Evolutionary conservation across 2,888 invertebrate species (phyloP).

Genomic region (Dicycla oo): DNA sequence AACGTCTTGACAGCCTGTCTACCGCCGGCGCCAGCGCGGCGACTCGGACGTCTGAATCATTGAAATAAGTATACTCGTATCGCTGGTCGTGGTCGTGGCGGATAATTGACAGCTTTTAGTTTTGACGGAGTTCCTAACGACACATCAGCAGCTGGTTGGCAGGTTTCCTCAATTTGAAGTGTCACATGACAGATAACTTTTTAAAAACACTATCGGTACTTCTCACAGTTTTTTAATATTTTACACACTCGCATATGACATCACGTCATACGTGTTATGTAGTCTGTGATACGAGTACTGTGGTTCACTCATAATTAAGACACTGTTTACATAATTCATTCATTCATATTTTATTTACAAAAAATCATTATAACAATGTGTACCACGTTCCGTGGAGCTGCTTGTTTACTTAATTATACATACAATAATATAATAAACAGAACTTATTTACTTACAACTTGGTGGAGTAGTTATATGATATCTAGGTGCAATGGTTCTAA

Average conservation of each 20-base stretch:
- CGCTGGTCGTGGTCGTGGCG: not conserved
- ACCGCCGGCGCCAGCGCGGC: not conserved
- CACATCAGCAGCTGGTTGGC: not conserved
- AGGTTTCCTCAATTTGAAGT: not conserved
- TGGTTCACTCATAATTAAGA: slow-evolving; percentile 1
- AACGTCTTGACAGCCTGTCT: slow-evolving; percentile 50
- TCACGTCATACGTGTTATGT: too few relatives aligned
- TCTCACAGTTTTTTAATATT: not conserved
- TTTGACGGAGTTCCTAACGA: not conserved
- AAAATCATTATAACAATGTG: slow-evolving; percentile 4
- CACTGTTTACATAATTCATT: not conserved
- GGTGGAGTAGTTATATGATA: not conserved
- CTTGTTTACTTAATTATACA: not conserved
- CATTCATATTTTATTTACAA: slow-evolving; percentile 39
- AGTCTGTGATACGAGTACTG: not conserved
- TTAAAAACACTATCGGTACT: not conserved
- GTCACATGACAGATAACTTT: not conserved
- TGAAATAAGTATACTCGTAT: slow-evolving; percentile 20
- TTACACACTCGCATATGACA: not conserved
- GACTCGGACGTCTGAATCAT: not conserved
- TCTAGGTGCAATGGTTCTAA: not conserved
- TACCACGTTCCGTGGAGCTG: not conserved
- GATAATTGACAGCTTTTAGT: slow-evolving; percentile 28
- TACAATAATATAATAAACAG: slow-evolving; percentile 32
- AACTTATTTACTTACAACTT: slow-evolving; percentile 26